Base-by-base conservation (phyloP, 1,140 invertebrate species). In the Polypedilum vanderplanki region DNA sequence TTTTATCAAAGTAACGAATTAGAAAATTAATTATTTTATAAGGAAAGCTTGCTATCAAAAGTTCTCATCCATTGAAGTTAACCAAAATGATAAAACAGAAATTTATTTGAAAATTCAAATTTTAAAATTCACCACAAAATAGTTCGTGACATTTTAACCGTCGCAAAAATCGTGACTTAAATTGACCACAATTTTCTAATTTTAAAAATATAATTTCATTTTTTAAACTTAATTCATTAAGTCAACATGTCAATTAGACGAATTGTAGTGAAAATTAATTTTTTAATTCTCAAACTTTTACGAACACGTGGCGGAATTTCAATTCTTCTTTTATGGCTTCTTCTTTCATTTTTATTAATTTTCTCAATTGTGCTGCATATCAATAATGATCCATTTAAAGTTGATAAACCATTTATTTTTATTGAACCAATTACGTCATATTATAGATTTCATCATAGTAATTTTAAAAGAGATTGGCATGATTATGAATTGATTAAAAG, bases 381-480 rank as follows among this genome's bases (percentile, higher is more conserved):
- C 46, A 70, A 70, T 17, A 70, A 70, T 20, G 20, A 70, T 70
- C 65, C 65, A 10, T 7, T 20, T 4, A 18, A n/a, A 70, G 18
- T 70, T 12, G n/a, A 70, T 18, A 18, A 70, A 22, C 65, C 65
- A 18, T 70, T 18, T 18, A 70, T 70, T 7, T 70, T 18, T 18
- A 70, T 70, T 20, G 65, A 70, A 20, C 65, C 65, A 22, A 18
- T 70, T n/a, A 70, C 17, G 5, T 70, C 65, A 70, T 70, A 20
- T 22, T 70, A 70, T 70, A n/a, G 65, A 9, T 70, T 20, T 20
- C 4, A 12, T 18, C 65, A 70, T 22, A 18, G 15, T 4, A n/a
- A n/a, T 10, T 18, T 20, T 0, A 20, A 9, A 78, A 86, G 88
- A 75, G 91, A 93, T 79, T 93, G 91, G 91, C 88, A 92, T 78